Percentiles rank a stretch among this genome's conserved stretches.
Conservation (phyloP, 2,797 vertebrate species). For the Phrynocephalus forsythii region DNA sequence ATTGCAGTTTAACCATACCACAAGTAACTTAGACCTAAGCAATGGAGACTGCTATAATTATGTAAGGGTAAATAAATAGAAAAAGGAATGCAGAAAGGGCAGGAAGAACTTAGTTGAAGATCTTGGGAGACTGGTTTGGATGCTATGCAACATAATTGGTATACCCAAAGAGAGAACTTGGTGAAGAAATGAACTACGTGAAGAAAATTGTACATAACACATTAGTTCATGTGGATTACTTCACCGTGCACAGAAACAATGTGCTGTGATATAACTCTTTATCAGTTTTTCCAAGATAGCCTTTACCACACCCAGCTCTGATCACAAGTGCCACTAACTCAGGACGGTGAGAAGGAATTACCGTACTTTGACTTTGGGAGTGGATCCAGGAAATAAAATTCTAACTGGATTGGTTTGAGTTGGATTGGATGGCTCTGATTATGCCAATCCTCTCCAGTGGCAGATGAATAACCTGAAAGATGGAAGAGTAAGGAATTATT, state of each 20-base stretch:
- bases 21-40: too few species aligned
- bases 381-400: not conserved
- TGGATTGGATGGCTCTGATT: not conserved
- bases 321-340: not conserved
- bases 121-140: too few species aligned
- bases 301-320: not conserved
- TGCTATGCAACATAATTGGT: too few species aligned
- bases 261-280: too few species aligned
- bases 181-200: not conserved
- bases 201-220: not conserved
- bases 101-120: too few species aligned
- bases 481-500: not conserved
- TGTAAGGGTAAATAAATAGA: too few species aligned
- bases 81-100: too few species aligned
- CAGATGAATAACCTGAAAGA: not conserved
- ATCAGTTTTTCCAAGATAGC: not conserved
- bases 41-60: too few species aligned
- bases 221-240: not conserved
- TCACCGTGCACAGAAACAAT: not conserved
- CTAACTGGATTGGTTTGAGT: not conserved
- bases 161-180: too few species aligned
- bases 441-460: not conserved
- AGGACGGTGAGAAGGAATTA: not conserved
- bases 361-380: not conserved
- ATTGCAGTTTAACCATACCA: too few species aligned